Conservation (phyloP, 2,113 vertebrate genomes). For the Anser brachyrhynchus region DNA sequence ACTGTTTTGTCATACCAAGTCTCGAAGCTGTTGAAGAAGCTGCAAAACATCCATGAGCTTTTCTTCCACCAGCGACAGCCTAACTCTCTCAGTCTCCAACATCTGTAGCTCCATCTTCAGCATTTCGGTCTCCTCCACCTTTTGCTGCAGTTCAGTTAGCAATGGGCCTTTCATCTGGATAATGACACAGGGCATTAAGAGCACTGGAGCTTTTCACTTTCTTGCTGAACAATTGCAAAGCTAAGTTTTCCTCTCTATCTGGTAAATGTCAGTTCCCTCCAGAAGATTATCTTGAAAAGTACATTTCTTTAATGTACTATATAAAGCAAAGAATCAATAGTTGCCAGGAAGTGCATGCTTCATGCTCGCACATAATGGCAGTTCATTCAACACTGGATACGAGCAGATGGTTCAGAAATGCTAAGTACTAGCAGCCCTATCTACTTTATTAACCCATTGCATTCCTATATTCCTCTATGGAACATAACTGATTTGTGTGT, state of each 20-base stretch:
- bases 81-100: constrained; percentile 90
- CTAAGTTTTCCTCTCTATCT: not conserved
- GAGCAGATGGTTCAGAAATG: not conserved
- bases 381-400: not conserved
- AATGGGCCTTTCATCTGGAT: constrained; percentile 81
- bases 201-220: not conserved
- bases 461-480: not conserved
- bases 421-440: not conserved
- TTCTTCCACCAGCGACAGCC: constrained; percentile 91
- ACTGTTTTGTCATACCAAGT: constrained; percentile 79
- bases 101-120: constrained; percentile 91
- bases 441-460: not conserved
- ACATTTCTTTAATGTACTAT: not conserved
- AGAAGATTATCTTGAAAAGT: not conserved
- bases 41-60: constrained; percentile 90
- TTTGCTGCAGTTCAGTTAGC: constrained; percentile 83
- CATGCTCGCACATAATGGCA: not conserved
- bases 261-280: not conserved
- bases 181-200: constrained; percentile 22
- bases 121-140: constrained; percentile 81
- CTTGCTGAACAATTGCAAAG: not conserved
- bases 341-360: not conserved
- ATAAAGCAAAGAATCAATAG: not conserved
- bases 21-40: constrained; percentile 87
- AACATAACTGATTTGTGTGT: not conserved